Base-by-base conservation (phyloP, 2,113 vertebrate species). In the Recurvirostra avosetta region DNA sequence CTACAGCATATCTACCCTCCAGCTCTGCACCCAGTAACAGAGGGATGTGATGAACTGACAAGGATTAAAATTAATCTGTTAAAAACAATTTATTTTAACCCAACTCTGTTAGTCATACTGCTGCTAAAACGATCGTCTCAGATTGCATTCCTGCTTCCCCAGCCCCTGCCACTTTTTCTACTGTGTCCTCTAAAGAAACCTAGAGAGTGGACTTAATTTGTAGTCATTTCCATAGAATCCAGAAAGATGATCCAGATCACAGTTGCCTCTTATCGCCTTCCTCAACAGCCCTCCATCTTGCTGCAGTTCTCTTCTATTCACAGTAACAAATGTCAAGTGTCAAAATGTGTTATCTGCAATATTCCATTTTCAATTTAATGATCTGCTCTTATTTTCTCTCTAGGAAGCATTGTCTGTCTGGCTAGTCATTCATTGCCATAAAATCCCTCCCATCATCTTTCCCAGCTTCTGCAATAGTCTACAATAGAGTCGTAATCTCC, bases 51-150 rank as follows among this genome's bases (percentile, higher is more conserved):
- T 53, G 59, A 90, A 85, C 32, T 50, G 29, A 52, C 23, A 92
- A 90, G 49, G 20, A 88, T 68, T 93, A 81, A 94, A 97, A 94
- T 84, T 74, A 91, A 77, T 15, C 43, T 53, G 23, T 77, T 87
- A 80, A 83, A 89, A 70, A 1, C 5, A 43, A 71, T 65, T 86
- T 65, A 27, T 14, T 92, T 91, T 82, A 86, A 85, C 66, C 66
- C 62, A 78, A 43, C 32, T 38, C 5, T 67, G 61, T 88, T 79
- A 86, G 56, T 75, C 85, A 88, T 63, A 36, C 26, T 75, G 21
- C 43, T 90, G 52, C 65, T 91, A 86, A 80, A 88, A 72, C 88
- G 43, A 70, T 38, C 29, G 50, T 77, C 25, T 86, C 50, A 77
- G 62, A 53, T 61, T 56, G n/a, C 34, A 70, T 55, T 73, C 10